These are phyloP conservation scores for Spilarctia lutea DNA, from an alignment of 2,888 invertebrate species.

Conservation along the genomic window DNA sequence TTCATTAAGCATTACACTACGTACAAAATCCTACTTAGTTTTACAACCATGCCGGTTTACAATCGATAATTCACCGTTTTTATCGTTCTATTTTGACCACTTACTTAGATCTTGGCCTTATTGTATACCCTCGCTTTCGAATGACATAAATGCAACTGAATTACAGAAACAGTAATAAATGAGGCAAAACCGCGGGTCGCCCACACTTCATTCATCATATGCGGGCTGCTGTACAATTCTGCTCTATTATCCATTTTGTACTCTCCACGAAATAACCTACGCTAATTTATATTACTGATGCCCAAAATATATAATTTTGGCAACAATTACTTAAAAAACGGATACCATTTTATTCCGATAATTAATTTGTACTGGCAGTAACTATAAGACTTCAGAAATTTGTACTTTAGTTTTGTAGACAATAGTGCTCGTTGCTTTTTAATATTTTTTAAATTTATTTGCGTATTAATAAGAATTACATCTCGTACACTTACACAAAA, in stretches of 20 bases:
- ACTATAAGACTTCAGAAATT: slow-evolving; percentile 83
- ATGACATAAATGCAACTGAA: slow-evolving; percentile 56
- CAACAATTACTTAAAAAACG: slow-evolving; percentile 82
- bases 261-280: slow-evolving; percentile 75
- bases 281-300: slow-evolving; percentile 77
- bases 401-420: slow-evolving; percentile 83
- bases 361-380: slow-evolving; percentile 86
- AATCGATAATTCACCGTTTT: slow-evolving; percentile 66
- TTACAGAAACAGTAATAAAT: slow-evolving; percentile 39
- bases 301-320: slow-evolving; percentile 83
- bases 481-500: slow-evolving; percentile 69
- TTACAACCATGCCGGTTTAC: slow-evolving; percentile 86
- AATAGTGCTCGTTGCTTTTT: slow-evolving; percentile 78
- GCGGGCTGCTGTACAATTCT: slow-evolving; percentile 67
- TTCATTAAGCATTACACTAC: slow-evolving; percentile 85
- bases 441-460: slow-evolving; percentile 53
- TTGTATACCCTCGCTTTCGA: slow-evolving; percentile 65
- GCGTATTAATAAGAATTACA: slow-evolving; percentile 56
- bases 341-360: slow-evolving; percentile 63
- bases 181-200: slow-evolving; percentile 39
- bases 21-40: slow-evolving; percentile 86
- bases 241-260: slow-evolving; percentile 65
- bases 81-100: slow-evolving; percentile 63
- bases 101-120: slow-evolving; percentile 67
- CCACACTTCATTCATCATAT: slow-evolving; percentile 43